A percentile compares a stretch with the other conserved stretches of the same genome.
phyloP scores from a whole-genome alignment of 1,140 invertebrate species.

The Lepidurus apus region DNA sequence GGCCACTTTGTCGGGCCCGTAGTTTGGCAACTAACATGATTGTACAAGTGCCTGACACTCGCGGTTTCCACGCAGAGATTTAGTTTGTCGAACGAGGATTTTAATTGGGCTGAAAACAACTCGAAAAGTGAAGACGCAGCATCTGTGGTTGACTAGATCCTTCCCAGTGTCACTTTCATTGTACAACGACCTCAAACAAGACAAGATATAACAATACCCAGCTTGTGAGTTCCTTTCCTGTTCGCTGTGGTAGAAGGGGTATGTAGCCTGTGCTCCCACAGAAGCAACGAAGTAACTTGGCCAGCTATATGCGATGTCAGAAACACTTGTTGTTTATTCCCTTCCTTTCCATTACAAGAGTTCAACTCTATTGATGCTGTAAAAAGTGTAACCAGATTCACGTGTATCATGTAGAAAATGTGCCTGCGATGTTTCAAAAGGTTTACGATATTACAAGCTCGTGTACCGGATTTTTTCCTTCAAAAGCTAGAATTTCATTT shows the following conservation, averaged over 20 bases:
- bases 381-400: no score
- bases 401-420: no score
- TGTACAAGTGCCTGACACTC: background rate
- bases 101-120: conserved; percentile 4
- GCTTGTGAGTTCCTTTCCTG: no score
- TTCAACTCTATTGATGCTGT: background rate
- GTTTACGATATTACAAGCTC: background rate
- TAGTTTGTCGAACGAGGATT: background rate
- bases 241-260: no score
- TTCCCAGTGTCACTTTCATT: background rate
- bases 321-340: conserved; percentile 6
- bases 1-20: background rate
- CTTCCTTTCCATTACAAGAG: background rate
- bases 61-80: background rate
- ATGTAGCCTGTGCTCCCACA: background rate
- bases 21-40: background rate
- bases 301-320: conserved; percentile 16
- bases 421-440: background rate
- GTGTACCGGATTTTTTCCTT: background rate
- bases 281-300: background rate
- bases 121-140: background rate
- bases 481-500: background rate
- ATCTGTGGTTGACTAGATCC: background rate
- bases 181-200: background rate
- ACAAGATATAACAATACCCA: background rate